Evolutionary conservation across 92 coral and sea anemone species (phyloP), one percentile per base, ranked within the genome.

Genomic region (Virgularia gustaviana): DNA sequence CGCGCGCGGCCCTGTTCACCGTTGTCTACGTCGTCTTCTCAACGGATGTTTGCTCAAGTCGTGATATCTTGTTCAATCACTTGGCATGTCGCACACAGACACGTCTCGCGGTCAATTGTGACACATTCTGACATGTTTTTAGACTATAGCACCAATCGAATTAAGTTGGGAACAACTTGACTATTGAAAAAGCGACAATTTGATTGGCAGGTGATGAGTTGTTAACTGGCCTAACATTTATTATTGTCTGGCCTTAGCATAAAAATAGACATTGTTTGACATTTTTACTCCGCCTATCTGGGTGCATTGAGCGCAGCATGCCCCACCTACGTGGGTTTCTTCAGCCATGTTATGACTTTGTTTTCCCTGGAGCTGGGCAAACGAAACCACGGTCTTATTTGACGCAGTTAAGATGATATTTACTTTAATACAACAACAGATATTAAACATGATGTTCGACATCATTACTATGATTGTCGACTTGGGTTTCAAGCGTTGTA

Each of bases 181-280:
- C 96, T 92, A 92, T 92, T 89, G 96, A 89, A 80, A 89, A 89
- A 70, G 85, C 86, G 89, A 56, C 83, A 79, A 70, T 76, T 52
- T 89, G 98, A 92, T 92, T 92, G 98, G 96, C 90, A 79, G 87
- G 86, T 27, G 34, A 30, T 80, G 88, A 87, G 94, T 92, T 92
- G 98, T 92, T 92, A 92, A 92, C 98, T 89, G 86, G 90, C 83
- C 91, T 83, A 89, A 92, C 98, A 92, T 92, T 92, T 90, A 92
- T 92, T 92, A 87, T 92, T 92, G 98, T 92, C 96, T 89, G 65
- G 75, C 89, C 90, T 88, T 87, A 90, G 88, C 91, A 84, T 83
- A 92, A 85, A 87, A 83, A 84, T 51, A 86, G 98, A 92, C 98
- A 81, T 81, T 68, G 90, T 86, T 81, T 92, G 98, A 87, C 96